Conservation (phyloP, 2,797 vertebrate genomes). For the Cossypha polioptera region DNA sequence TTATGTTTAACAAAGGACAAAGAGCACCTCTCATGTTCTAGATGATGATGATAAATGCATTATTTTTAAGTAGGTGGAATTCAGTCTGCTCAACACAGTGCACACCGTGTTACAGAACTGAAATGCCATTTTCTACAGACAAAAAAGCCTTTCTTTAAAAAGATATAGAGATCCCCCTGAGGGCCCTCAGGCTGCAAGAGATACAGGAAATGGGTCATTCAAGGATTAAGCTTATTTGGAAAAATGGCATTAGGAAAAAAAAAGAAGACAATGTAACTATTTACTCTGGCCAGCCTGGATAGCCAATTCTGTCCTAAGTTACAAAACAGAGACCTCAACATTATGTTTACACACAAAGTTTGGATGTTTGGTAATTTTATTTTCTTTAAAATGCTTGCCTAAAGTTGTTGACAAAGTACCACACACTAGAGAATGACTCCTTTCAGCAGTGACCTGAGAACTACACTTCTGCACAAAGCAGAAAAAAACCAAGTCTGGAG, state of each 20-base stretch:
- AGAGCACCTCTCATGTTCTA: not conserved
- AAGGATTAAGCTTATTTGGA: conserved; percentile 41
- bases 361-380: not conserved
- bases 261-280: conserved; percentile 35
- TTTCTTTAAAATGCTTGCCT: not conserved
- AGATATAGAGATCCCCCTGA: conserved; percentile 23
- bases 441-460: not conserved
- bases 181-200: conserved; percentile 36
- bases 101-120: not conserved
- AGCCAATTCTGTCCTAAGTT: not conserved
- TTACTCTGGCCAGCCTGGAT: conserved; percentile 6
- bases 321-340: not conserved
- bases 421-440: not conserved
- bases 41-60: not conserved
- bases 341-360: not conserved
- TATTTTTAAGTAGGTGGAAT: conserved; percentile 23
- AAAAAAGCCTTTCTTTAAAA: conserved; percentile 51
- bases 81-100: not conserved
- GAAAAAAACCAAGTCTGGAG: not conserved
- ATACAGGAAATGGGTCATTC: conserved; percentile 53
- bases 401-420: not conserved
- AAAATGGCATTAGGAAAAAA: not conserved
- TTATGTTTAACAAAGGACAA: not conserved
- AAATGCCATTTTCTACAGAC: not conserved
- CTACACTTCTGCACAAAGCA: not conserved